Conservation (phyloP, 2,113 vertebrate species). For the Pithys albifrons region DNA sequence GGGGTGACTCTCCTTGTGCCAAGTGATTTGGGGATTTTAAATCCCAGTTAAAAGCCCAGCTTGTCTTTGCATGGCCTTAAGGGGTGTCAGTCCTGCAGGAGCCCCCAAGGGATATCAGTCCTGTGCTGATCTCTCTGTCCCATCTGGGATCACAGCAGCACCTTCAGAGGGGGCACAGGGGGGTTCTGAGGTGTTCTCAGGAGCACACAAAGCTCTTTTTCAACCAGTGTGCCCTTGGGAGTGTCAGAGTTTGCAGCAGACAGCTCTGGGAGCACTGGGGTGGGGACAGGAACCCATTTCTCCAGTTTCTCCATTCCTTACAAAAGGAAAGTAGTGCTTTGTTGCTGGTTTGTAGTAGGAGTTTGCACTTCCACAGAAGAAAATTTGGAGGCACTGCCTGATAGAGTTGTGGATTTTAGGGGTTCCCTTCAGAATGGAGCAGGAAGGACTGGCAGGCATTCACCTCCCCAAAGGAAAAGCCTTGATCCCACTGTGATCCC, state of each 20-base stretch:
- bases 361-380: neutral
- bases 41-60: neutral
- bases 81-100: neutral
- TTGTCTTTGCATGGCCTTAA: neutral
- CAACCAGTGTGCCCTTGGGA: rapidly evolving
- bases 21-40: neutral
- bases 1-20: neutral
- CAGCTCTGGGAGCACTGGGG: neutral
- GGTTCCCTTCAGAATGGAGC: neutral
- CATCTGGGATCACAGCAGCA: neutral
- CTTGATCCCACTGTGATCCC: neutral
- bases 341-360: neutral
- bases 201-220: neutral
- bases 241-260: neutral
- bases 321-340: neutral
- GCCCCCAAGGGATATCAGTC: rapidly evolving
- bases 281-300: neutral
- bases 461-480: neutral
- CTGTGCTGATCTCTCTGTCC: neutral
- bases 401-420: neutral
- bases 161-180: rapidly evolving
- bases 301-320: neutral
- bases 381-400: neutral
- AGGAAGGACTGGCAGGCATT: neutral
- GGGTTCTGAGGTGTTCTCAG: neutral